phyloP scores from a whole-genome alignment of 1,140 invertebrate species.

The Drosophila subpulchrella region DNA sequence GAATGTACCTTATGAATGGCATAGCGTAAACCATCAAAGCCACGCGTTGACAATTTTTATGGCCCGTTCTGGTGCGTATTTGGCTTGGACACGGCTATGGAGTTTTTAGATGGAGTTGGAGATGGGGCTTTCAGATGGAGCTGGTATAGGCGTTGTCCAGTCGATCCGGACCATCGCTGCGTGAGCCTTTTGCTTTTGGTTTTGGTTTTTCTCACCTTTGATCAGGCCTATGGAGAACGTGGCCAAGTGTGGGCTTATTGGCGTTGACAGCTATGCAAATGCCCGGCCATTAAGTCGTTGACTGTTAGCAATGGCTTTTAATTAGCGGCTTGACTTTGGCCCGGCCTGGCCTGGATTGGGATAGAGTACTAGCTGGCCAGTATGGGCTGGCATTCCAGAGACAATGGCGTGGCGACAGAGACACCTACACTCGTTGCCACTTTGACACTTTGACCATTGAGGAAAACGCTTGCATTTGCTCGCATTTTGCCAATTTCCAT shows the following conservation, averaged over 20 bases:
- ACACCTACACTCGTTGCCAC: slow-evolving; percentile 66
- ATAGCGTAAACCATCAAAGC: slow-evolving; percentile 43
- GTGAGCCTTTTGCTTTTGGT: slow-evolving; percentile 44
- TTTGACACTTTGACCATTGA: slow-evolving; percentile 77
- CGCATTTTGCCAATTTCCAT: slow-evolving; percentile 80
- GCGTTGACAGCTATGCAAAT: slow-evolving; percentile 78
- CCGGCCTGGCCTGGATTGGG: slow-evolving; percentile 5
- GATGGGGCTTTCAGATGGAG: slow-evolving; percentile 1
- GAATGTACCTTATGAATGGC: not conserved
- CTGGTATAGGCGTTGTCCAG: slow-evolving; percentile 21
- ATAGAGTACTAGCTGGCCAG: not conserved
- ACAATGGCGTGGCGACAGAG: slow-evolving; percentile 57
- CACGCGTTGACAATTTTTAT: slow-evolving; percentile 75
- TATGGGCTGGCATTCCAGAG: slow-evolving; percentile 16
- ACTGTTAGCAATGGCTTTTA: slow-evolving; percentile 81
- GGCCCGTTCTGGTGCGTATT: slow-evolving; percentile 73
- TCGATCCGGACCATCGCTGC: slow-evolving; percentile 26
- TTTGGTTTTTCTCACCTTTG: slow-evolving; percentile 40
- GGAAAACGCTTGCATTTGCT: slow-evolving; percentile 60
- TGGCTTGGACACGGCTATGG: slow-evolving; percentile 40
- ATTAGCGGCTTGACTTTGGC: slow-evolving; percentile 59
- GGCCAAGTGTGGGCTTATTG: slow-evolving; percentile 75
- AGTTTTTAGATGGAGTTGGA: slow-evolving; percentile 15
- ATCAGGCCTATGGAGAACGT: slow-evolving; percentile 34
- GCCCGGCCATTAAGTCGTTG: slow-evolving; percentile 76